phyloP scores from a whole-genome alignment of 2,797 vertebrate genomes.

The Eremophila alpestris region DNA sequence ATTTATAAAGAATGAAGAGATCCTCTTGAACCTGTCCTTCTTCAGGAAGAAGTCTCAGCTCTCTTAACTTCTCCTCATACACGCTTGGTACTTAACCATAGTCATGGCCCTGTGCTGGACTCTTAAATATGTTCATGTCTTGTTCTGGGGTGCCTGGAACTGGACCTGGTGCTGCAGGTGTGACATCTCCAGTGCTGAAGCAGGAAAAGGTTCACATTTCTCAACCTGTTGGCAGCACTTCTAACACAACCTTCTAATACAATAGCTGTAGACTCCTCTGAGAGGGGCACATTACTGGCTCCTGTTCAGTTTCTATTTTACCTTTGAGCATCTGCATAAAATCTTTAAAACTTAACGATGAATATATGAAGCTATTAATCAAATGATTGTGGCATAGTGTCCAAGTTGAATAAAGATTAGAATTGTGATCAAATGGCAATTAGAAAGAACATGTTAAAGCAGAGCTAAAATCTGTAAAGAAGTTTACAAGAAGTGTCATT shows the following conservation, averaged over 20 bases:
- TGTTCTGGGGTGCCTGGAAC: background rate
- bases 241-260: background rate
- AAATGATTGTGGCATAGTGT: background rate
- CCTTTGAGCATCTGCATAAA: background rate
- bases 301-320: background rate
- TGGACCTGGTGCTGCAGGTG: background rate
- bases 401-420: background rate
- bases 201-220: background rate
- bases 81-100: background rate
- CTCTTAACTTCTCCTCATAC: background rate
- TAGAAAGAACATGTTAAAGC: background rate
- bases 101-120: background rate
- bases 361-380: background rate
- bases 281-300: background rate
- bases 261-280: background rate
- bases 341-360: background rate
- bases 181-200: background rate
- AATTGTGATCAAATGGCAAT: background rate
- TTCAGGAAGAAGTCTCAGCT: background rate
- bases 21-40: background rate
- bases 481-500: background rate
- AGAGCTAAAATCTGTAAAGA: background rate
- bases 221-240: background rate
- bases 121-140: no score
- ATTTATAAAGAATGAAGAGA: background rate